Base-by-base conservation (phyloP, 1,140 invertebrate genomes). In the Drosophila triauraria region DNA sequence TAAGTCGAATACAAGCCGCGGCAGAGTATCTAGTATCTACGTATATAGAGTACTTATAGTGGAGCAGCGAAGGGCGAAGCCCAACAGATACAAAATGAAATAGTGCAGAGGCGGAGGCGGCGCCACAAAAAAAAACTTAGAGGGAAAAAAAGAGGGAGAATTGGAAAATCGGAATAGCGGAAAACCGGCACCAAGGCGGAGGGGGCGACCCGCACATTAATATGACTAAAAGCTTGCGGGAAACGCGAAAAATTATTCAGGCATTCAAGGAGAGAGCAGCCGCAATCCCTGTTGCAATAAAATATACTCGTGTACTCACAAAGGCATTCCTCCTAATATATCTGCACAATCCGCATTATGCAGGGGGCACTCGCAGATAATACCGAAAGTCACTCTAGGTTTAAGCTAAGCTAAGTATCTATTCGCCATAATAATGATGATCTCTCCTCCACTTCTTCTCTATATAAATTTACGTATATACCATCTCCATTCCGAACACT, bases 191-290 rank as follows among this genome's bases (percentile, higher is more conserved):
- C 3, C 9, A 20, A 20, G 20, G 9, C 32, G 32, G 9, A 10
- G 25, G 67, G 32, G 12, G n/a, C 35, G 38, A 42, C 60, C 77
- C 80, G 74, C 80, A 68, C 69, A 93, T 93, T 94, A 94, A 94
- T 94, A 93, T 94, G 93, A 87, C 94, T 94, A 93, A 93, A 94
- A 94, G 93, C 86, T 64, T 79, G 67, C 59, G 74, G 54, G 69
- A 69, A 78, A 75, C 70, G 70, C 75, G 74, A 47, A 78, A 78
- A 76, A 78, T 78, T 78, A 78, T 78, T 78, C 75, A 72, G 56
- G 53, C 70, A 74, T 60, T 58, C 75, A 60, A 56, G 75, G 54
- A 60, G 40, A 68, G 50, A 32, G 50, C 40, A 69, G 62, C 38
- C 15, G n/a, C 48, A 47, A n/a, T 13, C 35, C 44, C 35, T 20